Evolutionary conservation across 92 coral and sea anemone species (phyloP), one percentile per base, ranked within the genome.

Genomic region (Epizoanthus rinbou): DNA sequence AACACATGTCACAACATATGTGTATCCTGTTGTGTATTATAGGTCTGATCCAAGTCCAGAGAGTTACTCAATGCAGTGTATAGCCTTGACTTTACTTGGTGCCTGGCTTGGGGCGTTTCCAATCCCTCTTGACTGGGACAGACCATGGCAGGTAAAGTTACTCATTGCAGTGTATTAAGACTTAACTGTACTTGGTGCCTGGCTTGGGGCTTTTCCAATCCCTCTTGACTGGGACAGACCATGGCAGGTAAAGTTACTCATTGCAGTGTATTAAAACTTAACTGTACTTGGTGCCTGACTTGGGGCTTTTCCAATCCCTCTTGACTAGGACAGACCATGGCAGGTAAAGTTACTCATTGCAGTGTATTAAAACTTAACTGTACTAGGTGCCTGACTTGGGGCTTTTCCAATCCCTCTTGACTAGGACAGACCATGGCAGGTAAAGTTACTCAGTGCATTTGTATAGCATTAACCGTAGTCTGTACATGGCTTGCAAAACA

Each of bases 401-500:
- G 95, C 98, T 2, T 91, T 93, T 80, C 89, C 95, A 24, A 90
- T 95, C 33, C 98, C 98, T 57, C 89, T 95, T 87, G 98, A 95
- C 86, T 95, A 98, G 98, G 98, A 95, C 78, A 86, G 97, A 41
- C 95, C 97, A 11, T 95, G 98, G 98, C 98, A 95, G 95, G 98
- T 95, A 14, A 52, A 86, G 41, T 63, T 8, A 14, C 22, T 58
- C 47, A 13, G 13, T 23, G 60, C 2, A 5, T n/a, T n/a, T n/a
- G n/a, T n/a, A n/a, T n/a, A n/a, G n/a, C n/a, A n/a, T n/a, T n/a
- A n/a, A n/a, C 39, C 39, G 39, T 2, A 35, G 39, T 35, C 2
- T 4, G 2, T 35, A 35, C 39, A 4, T 35, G 4, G 4, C 4
- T 2, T 35, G 4, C 4, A 35, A 35, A 35, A 35, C n/a, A n/a